Percentiles rank a stretch among this genome's conserved stretches.
These are phyloP conservation scores for Anableps anableps DNA, from an alignment of 2,797 vertebrate species.

Conservation along the genomic window DNA sequence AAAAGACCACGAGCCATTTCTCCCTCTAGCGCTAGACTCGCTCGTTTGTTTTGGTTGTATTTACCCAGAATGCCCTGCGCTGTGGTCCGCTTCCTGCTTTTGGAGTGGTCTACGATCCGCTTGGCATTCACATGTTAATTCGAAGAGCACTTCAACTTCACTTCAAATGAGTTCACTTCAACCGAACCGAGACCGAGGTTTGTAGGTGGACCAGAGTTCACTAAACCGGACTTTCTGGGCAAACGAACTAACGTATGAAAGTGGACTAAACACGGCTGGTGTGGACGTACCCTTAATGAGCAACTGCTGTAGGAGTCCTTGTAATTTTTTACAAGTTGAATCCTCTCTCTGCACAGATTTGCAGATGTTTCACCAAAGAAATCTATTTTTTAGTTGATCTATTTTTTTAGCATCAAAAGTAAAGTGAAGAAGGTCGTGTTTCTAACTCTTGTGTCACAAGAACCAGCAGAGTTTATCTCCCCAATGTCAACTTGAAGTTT, in stretches of 20 bases:
- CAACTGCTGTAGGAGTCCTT: not conserved
- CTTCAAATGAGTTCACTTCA: not conserved
- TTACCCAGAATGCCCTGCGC: too few relatives aligned
- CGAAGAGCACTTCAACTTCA: too few relatives aligned
- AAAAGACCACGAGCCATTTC: too few relatives aligned
- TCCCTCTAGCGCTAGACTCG: too few relatives aligned
- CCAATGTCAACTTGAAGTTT: not conserved
- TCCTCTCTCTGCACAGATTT: not conserved
- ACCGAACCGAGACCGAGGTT: too few relatives aligned
- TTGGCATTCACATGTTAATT: too few relatives aligned
- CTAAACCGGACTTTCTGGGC: too few relatives aligned
- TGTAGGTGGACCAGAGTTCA: too few relatives aligned
- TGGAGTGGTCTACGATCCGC: too few relatives aligned
- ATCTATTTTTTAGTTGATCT: not conserved
- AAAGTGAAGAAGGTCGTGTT: conserved; percentile 7
- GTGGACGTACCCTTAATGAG: not conserved
- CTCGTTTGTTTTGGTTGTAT: too few relatives aligned
- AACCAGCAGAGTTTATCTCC: conserved; percentile 17
- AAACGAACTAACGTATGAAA: not conserved
- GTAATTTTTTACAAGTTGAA: not conserved
- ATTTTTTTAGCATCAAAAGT: not conserved
- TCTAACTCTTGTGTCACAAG: conserved; percentile 14
- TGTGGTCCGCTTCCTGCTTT: too few relatives aligned
- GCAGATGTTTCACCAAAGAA: not conserved
- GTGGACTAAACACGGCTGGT: not conserved